Percentiles rank a stretch among this genome's conserved stretches.
Evolutionary conservation across 2,888 invertebrate genomes (phyloP).

Genomic region (Euclidia mi): DNA sequence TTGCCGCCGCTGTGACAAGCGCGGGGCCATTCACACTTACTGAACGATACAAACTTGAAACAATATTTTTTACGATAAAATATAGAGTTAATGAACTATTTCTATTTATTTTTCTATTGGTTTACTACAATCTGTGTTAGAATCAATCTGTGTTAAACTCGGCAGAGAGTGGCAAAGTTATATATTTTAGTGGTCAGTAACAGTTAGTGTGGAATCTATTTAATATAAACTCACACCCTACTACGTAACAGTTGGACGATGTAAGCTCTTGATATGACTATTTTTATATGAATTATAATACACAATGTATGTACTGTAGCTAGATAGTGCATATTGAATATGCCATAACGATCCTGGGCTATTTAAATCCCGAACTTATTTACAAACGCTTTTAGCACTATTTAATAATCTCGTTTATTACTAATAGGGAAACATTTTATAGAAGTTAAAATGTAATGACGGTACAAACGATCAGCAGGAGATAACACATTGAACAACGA

Average conservation of each 20-base stretch:
- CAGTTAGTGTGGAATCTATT: conserved; percentile 46
- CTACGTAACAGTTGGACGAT: conserved; percentile 47
- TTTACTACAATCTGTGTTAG: conserved; percentile 64
- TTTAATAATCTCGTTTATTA: not conserved
- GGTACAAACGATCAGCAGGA: too few species aligned
- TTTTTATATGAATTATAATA: conserved; percentile 71
- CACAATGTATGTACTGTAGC: conserved; percentile 46
- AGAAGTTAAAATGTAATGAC: too few species aligned
- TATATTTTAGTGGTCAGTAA: conserved; percentile 57
- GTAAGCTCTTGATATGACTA: conserved; percentile 63
- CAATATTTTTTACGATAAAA: conserved; percentile 48
- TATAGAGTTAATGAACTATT: conserved; percentile 35
- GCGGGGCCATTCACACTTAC: not conserved
- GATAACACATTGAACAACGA: too few species aligned
- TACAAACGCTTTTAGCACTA: conserved; percentile 5
- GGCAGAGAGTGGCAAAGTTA: conserved; percentile 29
- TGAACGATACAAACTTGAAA: conserved; percentile 11
- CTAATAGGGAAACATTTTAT: not conserved
- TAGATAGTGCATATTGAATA: conserved; percentile 42
- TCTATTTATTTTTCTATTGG: conserved; percentile 81
- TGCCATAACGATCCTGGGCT: conserved; percentile 33
- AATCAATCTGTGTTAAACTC: conserved; percentile 37
- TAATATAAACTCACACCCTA: conserved; percentile 51
- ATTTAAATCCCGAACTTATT: conserved; percentile 30
- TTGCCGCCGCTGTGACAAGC: conserved; percentile 13